These are phyloP conservation scores for Coryphaenoides rupestris DNA, from an alignment of 2,113 vertebrate species.

Conservation along the genomic window DNA sequence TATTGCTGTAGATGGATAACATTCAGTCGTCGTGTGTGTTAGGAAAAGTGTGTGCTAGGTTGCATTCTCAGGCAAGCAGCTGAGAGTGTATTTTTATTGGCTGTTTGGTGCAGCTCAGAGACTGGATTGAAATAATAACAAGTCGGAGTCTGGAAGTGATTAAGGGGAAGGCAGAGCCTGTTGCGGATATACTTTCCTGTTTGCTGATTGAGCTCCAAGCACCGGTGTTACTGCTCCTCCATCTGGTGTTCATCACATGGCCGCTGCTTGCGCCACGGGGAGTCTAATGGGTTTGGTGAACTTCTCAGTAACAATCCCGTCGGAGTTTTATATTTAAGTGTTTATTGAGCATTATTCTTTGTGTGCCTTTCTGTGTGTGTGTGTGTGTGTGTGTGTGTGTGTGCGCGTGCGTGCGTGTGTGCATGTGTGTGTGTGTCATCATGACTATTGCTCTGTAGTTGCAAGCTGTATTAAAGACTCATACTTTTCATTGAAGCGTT, in stretches of 20 bases:
- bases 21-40: slow-evolving; percentile 38
- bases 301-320: slow-evolving; percentile 64
- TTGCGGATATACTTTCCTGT: slow-evolving; percentile 84
- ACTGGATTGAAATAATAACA: slow-evolving; percentile 73
- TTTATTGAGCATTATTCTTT: slow-evolving; percentile 34
- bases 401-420: too few species aligned
- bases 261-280: slow-evolving; percentile 79
- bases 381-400: background rate
- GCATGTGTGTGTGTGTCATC: too few species aligned
- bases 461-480: too few species aligned
- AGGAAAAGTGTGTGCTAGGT: slow-evolving; percentile 39
- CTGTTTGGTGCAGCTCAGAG: slow-evolving; percentile 55
- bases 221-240: slow-evolving; percentile 78
- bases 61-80: slow-evolving; percentile 33
- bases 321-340: slow-evolving; percentile 64
- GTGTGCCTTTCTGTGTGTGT: slow-evolving; percentile 9
- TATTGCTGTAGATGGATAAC: slow-evolving; percentile 19
- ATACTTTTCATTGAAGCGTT: too few species aligned
- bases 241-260: slow-evolving; percentile 86
- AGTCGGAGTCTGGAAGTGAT: slow-evolving; percentile 80
- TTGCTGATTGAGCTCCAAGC: slow-evolving; percentile 82
- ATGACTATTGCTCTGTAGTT: too few species aligned
- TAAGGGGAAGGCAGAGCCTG: slow-evolving; percentile 73
- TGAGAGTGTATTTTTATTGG: slow-evolving; percentile 63
- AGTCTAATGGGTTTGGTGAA: slow-evolving; percentile 75